Evolutionary conservation across 2,797 vertebrate species (phyloP).

Genomic region (Eulemur rubriventer): DNA sequence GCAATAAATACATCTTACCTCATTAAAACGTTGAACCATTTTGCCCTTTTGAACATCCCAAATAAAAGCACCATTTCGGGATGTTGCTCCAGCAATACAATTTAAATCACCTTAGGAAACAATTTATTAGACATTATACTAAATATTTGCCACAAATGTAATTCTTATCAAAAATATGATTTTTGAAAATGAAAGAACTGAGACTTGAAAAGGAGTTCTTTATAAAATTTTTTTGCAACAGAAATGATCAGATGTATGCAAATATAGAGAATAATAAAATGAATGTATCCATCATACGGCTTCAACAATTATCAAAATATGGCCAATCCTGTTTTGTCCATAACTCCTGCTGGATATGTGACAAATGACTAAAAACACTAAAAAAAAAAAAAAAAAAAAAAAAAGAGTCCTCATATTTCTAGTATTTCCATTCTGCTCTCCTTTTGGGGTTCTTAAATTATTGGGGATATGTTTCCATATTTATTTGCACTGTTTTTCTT

Average conservation of each 20-base stretch:
- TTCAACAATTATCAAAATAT: not conserved
- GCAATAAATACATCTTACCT: constrained; percentile 86
- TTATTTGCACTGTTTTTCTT: not conserved
- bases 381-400: not conserved
- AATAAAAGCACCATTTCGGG: constrained; percentile 96
- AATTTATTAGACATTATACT: constrained; percentile 2
- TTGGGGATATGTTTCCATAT: not conserved
- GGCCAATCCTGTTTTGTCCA: not conserved
- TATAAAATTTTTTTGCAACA: not conserved
- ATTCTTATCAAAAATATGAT: not conserved
- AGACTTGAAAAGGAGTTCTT: not conserved
- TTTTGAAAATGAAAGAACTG: not conserved
- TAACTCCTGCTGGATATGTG: not conserved
- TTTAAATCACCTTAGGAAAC: constrained; percentile 92
- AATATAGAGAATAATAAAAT: not conserved
- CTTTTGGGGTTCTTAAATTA: not conserved
- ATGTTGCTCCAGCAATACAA: constrained; percentile 96
- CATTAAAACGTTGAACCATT: constrained; percentile 95
- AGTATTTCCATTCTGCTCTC: not conserved
- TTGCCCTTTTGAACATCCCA: constrained; percentile 97
- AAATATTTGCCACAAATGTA: not conserved
- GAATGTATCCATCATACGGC: not conserved
- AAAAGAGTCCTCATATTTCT: not conserved
- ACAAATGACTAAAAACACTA: not conserved
- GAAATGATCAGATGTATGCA: not conserved